Percentiles rank a stretch among this genome's conserved stretches.
phyloP scores from a whole-genome alignment of 2,888 invertebrate genomes.

The Mythimna albipuncta region DNA sequence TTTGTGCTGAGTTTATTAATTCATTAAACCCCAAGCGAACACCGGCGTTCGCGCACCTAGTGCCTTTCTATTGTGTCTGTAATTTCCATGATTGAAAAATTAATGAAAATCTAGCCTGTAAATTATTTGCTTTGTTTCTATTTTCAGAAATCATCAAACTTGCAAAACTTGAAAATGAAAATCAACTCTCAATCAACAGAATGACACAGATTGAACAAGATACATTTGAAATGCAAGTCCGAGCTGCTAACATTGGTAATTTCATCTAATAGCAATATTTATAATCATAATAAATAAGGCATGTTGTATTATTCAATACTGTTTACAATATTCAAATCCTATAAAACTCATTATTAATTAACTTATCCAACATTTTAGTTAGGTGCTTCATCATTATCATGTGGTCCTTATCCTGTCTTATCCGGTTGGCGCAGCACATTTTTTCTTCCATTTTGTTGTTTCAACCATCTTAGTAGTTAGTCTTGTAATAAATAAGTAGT shows the following conservation, averaged over 20 bases:
- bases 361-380: neutral
- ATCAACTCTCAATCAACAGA: conserved; percentile 93
- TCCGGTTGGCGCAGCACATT: neutral
- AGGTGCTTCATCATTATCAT: neutral
- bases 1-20: neutral
- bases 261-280: conserved; percentile 1
- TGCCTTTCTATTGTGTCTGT: too few relatives aligned
- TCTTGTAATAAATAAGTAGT: too few relatives aligned
- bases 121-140: neutral
- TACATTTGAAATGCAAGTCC: conserved; percentile 98
- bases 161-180: conserved; percentile 97
- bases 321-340: too few relatives aligned
- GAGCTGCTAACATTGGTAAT: conserved; percentile 97
- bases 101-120: neutral
- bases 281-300: too few relatives aligned
- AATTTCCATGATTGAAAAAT: too few relatives aligned
- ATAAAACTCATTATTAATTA: neutral
- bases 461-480: too few relatives aligned
- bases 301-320: too few relatives aligned
- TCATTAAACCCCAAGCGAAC: too few relatives aligned
- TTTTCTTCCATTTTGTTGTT: neutral
- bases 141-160: conserved; percentile 96
- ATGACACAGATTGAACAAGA: conserved; percentile 98
- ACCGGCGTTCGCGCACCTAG: too few relatives aligned
- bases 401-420: neutral